A percentile compares a stretch with the other conserved stretches of the same genome.
Evolutionary conservation across 2,113 vertebrate species (phyloP).

Genomic region (Gymnocephalus cernua): DNA sequence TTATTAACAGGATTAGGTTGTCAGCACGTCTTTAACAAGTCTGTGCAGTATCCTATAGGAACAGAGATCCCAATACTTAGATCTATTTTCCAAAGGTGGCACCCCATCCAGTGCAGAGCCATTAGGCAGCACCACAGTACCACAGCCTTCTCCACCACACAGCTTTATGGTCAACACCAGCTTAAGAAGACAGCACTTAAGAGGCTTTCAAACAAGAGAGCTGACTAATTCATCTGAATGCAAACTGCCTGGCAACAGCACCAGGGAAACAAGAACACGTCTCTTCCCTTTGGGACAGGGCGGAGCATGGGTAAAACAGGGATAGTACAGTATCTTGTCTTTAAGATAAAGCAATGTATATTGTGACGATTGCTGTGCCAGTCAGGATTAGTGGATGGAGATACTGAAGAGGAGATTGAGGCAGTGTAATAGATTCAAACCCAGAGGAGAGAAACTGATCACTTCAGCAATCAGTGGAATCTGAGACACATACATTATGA

Average conservation of each 20-base stretch:
- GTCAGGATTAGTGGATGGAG: slow-evolving; percentile 66
- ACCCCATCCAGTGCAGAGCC: slow-evolving; percentile 23
- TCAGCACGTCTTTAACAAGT: slow-evolving; percentile 49
- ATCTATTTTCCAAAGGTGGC: slow-evolving; percentile 43
- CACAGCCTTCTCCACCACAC: slow-evolving; percentile 26
- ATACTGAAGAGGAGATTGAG: slow-evolving; percentile 65
- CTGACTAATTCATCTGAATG: slow-evolving; percentile 73
- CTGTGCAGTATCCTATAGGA: slow-evolving; percentile 35
- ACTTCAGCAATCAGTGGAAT: slow-evolving; percentile 47
- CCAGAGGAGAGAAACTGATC: slow-evolving; percentile 55
- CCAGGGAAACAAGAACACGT: slow-evolving; percentile 38
- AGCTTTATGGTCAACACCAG: slow-evolving; percentile 58
- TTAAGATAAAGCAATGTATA: slow-evolving; percentile 60
- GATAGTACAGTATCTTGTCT: slow-evolving; percentile 49
- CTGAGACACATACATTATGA: slow-evolving; percentile 12
- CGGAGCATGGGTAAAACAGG: slow-evolving; percentile 41
- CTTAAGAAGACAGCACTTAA: slow-evolving; percentile 74
- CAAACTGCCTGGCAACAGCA: slow-evolving; percentile 82
- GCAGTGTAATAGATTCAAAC: slow-evolving; percentile 51
- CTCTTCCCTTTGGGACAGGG: slow-evolving; percentile 55
- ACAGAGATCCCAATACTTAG: slow-evolving; percentile 54
- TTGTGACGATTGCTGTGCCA: slow-evolving; percentile 41
- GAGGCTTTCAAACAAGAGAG: slow-evolving; percentile 79
- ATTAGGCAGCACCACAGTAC: slow-evolving; percentile 22
- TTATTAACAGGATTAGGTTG: slow-evolving; percentile 40